These are phyloP conservation scores for Festucalex cinctus DNA, from an alignment of 2,113 vertebrate species.

Conservation along the genomic window DNA sequence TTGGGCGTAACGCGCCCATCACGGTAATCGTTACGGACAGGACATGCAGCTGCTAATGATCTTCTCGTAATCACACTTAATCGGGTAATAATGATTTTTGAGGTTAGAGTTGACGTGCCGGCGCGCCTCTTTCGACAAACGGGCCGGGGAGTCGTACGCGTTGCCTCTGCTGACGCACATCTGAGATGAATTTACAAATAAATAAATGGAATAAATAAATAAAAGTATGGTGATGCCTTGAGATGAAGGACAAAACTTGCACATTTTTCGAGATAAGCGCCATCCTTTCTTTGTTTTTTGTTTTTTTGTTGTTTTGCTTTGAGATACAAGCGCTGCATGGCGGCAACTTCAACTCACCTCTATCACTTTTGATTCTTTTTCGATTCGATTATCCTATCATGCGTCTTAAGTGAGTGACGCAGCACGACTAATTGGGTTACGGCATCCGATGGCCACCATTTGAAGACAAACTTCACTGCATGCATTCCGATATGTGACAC, in stretches of 20 bases:
- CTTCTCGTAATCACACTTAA: conserved; percentile 79
- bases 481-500: background rate
- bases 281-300: no score
- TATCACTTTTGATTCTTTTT: no score
- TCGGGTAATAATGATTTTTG: conserved; percentile 76
- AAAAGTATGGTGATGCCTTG: background rate
- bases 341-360: no score
- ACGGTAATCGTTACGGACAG: conserved; percentile 76
- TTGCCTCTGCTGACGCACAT: no score
- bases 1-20: conserved; percentile 65
- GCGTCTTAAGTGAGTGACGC: no score
- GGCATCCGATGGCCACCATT: background rate
- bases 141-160: background rate
- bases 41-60: conserved; percentile 79
- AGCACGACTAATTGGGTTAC: background rate
- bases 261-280: no score
- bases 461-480: background rate
- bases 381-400: no score
- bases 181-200: background rate
- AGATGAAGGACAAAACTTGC: no score
- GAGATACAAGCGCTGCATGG: no score
- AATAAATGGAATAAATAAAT: background rate
- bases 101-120: conserved; percentile 64
- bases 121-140: conserved; percentile 34
- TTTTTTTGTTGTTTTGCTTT: no score